phyloP scores from a whole-genome alignment of 2,888 invertebrate genomes.

The Syritta pipiens region DNA sequence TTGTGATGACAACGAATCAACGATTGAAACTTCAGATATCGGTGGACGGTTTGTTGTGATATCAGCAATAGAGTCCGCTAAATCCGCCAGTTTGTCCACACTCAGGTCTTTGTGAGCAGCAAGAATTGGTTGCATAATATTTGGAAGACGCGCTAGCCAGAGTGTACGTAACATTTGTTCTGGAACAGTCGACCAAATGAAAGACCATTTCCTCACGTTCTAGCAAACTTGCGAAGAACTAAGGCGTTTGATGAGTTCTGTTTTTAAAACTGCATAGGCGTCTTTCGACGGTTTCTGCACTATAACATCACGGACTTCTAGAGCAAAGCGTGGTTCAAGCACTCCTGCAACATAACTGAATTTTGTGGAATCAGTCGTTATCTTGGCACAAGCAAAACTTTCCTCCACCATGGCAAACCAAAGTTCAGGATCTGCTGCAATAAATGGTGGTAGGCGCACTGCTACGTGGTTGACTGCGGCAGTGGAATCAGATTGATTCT shows the following conservation, averaged over 20 bases:
- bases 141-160: conserved; percentile 1
- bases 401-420: conserved; percentile 12
- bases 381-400: neutral
- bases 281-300: neutral
- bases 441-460: conserved; percentile 14
- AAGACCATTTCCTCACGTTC: neutral
- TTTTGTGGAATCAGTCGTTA: neutral
- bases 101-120: conserved; percentile 9
- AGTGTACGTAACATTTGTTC: neutral
- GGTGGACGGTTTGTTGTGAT: neutral
- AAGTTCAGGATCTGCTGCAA: conserved; percentile 13
- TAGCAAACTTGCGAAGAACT: neutral
- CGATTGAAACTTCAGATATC: neutral
- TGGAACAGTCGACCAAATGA: neutral
- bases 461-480: neutral
- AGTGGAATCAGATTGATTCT: neutral
- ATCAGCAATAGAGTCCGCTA: neutral
- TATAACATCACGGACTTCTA: conserved; percentile 6
- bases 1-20: neutral
- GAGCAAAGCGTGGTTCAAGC: conserved; percentile 2
- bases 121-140: conserved; percentile 4
- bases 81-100: neutral
- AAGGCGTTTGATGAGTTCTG: conserved; percentile 11
- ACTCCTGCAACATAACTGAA: neutral
- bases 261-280: neutral